Percentiles rank a stretch among this genome's conserved stretches.
These are phyloP conservation scores for Helobdella robusta DNA, from an alignment of 2,888 invertebrate genomes.

Conservation along the genomic window DNA sequence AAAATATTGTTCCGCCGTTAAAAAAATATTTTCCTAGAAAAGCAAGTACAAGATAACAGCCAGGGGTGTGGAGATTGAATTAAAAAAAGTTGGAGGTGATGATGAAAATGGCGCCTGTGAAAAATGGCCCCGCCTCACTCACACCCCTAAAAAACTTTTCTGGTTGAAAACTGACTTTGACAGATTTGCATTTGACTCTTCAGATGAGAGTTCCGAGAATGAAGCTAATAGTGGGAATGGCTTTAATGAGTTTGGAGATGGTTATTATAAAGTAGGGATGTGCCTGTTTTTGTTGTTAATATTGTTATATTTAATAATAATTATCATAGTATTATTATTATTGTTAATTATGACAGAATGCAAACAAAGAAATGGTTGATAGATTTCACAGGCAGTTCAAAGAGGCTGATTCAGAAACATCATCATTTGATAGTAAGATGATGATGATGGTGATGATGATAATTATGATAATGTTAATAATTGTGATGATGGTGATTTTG, in stretches of 20 bases:
- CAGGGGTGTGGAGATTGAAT: constrained; percentile 65
- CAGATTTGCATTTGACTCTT: constrained; percentile 68
- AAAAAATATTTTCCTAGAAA: constrained; percentile 38
- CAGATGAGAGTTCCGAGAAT: constrained; percentile 50
- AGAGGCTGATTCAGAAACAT: too few species aligned
- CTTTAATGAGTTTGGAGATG: neutral
- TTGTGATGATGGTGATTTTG: too few species aligned
- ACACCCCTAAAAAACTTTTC: constrained; percentile 71
- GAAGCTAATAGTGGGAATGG: constrained; percentile 7
- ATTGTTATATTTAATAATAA: neutral
- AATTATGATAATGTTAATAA: too few species aligned
- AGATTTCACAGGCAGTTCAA: too few species aligned
- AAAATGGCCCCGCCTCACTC: constrained; percentile 71
- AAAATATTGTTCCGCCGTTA: too few species aligned
- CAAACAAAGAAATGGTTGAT: too few species aligned
- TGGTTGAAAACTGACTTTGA: constrained; percentile 92
- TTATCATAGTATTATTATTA: neutral
- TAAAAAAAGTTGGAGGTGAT: constrained; percentile 57
- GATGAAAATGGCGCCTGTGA: constrained; percentile 3
- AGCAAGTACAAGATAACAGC: constrained; percentile 56
- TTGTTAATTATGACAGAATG: neutral
- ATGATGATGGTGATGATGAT: too few species aligned
- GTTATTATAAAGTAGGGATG: too few species aligned
- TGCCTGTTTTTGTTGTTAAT: neutral
- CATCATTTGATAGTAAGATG: too few species aligned